A percentile compares a stretch with the other conserved stretches of the same genome.
Evolutionary conservation across 2,113 vertebrate genomes (phyloP).

Genomic region (Telmatochromis brachygnathus): DNA sequence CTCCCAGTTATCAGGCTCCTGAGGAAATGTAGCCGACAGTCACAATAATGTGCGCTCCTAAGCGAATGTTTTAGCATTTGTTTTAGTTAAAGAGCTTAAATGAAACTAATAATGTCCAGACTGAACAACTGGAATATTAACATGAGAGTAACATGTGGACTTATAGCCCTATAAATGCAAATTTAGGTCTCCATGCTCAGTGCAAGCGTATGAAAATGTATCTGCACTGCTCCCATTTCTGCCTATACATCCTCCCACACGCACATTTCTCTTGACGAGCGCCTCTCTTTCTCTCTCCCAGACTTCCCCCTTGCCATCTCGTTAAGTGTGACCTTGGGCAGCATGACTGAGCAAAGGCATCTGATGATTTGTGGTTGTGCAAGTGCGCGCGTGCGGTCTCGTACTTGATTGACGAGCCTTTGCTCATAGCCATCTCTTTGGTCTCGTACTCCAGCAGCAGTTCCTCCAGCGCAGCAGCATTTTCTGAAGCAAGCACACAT

Average conservation of each 20-base stretch:
- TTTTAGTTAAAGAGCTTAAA: neutral
- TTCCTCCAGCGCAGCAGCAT: conserved; percentile 88
- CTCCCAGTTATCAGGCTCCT: neutral
- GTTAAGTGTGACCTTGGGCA: neutral
- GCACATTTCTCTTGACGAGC: neutral
- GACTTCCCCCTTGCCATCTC: neutral
- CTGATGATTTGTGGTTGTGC: neutral
- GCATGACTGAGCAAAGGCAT: neutral
- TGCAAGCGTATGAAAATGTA: neutral
- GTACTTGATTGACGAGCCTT: conserved; percentile 77
- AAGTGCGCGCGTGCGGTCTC: conserved; percentile 4
- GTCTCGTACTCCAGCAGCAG: conserved; percentile 86
- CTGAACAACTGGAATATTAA: neutral
- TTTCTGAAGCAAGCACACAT: conserved; percentile 73
- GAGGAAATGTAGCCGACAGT: neutral
- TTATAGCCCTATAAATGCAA: neutral
- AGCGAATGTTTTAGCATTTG: neutral
- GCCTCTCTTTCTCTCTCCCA: neutral
- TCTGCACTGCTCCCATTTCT: neutral
- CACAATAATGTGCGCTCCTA: neutral
- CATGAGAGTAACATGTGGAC: neutral
- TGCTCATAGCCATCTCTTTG: conserved; percentile 72
- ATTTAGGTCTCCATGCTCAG: neutral
- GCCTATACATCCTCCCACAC: neutral
- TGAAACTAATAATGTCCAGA: neutral